These are phyloP conservation scores for Cyanoliseus patagonus DNA, from an alignment of 2,113 vertebrate genomes.

Conservation along the genomic window DNA sequence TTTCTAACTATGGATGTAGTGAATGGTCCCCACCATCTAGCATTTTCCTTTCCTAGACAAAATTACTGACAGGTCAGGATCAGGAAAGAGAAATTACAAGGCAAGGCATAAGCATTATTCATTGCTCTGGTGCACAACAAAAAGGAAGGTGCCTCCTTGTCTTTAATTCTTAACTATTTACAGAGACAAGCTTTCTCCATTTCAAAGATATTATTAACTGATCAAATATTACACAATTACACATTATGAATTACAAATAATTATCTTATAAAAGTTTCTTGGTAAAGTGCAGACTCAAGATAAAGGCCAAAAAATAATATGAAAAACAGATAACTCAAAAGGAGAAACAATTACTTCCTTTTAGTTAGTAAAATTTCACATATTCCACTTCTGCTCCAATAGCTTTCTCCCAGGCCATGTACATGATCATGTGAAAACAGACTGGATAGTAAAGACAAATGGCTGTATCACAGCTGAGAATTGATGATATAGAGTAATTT, in stretches of 20 bases:
- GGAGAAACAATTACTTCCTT: neutral
- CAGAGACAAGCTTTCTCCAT: neutral
- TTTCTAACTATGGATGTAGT: neutral
- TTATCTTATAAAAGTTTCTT: neutral
- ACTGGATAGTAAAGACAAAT: neutral
- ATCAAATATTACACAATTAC: neutral
- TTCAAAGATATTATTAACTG: neutral
- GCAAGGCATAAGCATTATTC: neutral
- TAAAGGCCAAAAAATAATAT: neutral
- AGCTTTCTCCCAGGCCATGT: neutral
- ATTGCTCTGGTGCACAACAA: neutral
- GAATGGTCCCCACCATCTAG: neutral
- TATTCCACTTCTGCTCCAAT: neutral
- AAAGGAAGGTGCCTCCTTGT: neutral
- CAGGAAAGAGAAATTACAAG: neutral
- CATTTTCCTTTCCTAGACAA: neutral
- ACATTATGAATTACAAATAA: neutral
- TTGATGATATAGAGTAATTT: neutral
- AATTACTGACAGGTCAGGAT: neutral
- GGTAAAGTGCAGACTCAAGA: neutral
- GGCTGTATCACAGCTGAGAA: neutral
- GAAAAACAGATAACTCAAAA: neutral
- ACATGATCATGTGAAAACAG: fast-evolving
- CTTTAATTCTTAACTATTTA: neutral
- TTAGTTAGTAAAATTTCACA: neutral